Percentiles rank a stretch among this genome's conserved stretches.
Evolutionary conservation across 2,113 vertebrate species (phyloP).

Genomic region (Menura novaehollandiae): DNA sequence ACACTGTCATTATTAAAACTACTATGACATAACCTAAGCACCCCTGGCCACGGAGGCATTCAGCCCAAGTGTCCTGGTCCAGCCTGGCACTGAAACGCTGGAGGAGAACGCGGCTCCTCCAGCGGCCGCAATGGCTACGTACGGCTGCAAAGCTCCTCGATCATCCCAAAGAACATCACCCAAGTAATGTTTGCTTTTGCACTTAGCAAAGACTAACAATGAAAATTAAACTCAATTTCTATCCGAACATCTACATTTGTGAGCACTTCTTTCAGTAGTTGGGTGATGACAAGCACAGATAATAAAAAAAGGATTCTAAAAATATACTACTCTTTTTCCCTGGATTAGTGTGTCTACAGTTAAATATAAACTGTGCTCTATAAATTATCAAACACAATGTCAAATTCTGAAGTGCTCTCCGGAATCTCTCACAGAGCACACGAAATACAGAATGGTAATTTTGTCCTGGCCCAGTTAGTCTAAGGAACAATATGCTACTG

Average conservation of each 20-base stretch:
- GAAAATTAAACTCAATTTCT: not conserved
- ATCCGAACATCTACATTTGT: not conserved
- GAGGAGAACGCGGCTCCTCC: not conserved
- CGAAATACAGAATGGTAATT: conserved; percentile 10
- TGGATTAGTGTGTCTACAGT: conserved; percentile 54
- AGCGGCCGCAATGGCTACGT: accelerated
- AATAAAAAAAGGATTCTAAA: conserved; percentile 56
- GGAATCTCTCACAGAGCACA: conserved; percentile 6
- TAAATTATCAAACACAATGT: conserved; percentile 63
- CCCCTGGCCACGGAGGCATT: not conserved
- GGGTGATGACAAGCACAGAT: conserved; percentile 33
- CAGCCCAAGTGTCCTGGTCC: not conserved
- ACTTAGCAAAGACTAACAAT: not conserved
- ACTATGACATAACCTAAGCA: not conserved
- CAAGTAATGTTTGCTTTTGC: not conserved
- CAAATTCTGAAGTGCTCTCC: conserved; percentile 54
- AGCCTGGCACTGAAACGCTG: not conserved
- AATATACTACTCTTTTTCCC: conserved; percentile 49
- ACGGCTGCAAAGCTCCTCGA: not conserved
- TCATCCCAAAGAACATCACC: not conserved
- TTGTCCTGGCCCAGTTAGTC: conserved; percentile 41
- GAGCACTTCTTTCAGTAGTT: not conserved
- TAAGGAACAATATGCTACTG: conserved; percentile 25
- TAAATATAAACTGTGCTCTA: conserved; percentile 65
- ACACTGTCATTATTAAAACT: not conserved